Conservation (phyloP, 2,113 vertebrate species). For the Protobothrops mucrosquamatus region DNA sequence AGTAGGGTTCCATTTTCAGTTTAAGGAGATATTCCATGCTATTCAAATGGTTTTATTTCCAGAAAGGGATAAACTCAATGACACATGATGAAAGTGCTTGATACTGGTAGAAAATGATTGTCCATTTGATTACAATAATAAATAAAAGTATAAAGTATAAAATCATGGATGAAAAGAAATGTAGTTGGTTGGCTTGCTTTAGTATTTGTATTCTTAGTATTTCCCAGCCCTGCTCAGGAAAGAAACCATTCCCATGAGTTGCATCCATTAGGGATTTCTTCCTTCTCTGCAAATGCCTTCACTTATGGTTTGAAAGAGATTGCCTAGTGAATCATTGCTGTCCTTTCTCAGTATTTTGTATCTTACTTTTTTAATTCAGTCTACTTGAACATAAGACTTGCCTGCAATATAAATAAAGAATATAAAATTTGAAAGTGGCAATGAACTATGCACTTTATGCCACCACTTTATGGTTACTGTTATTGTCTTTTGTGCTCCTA, state of each 20-base stretch:
- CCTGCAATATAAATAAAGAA: background rate
- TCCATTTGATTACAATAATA: background rate
- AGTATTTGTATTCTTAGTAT: background rate
- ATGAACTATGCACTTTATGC: background rate
- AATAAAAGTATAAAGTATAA: conserved; percentile 14
- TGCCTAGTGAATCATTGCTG: background rate
- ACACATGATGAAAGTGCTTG: conserved; percentile 6
- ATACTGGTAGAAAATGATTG: background rate
- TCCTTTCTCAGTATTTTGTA: background rate
- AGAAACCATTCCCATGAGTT: background rate
- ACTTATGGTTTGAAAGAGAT: background rate
- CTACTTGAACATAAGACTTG: background rate
- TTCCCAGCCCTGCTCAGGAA: background rate
- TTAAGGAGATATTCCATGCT: background rate
- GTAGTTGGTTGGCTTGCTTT: background rate
- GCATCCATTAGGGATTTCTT: background rate
- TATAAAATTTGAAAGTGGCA: background rate
- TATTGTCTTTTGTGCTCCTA: conserved; percentile 7
- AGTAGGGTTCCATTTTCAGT: conserved; percentile 22
- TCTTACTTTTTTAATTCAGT: conserved; percentile 11
- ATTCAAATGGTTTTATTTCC: conserved; percentile 5
- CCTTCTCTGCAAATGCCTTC: background rate
- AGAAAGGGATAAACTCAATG: background rate
- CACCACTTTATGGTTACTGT: background rate
- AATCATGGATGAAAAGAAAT: background rate